These are phyloP conservation scores for Bombus ignitus DNA, from an alignment of 1,140 invertebrate genomes.

Conservation along the genomic window DNA sequence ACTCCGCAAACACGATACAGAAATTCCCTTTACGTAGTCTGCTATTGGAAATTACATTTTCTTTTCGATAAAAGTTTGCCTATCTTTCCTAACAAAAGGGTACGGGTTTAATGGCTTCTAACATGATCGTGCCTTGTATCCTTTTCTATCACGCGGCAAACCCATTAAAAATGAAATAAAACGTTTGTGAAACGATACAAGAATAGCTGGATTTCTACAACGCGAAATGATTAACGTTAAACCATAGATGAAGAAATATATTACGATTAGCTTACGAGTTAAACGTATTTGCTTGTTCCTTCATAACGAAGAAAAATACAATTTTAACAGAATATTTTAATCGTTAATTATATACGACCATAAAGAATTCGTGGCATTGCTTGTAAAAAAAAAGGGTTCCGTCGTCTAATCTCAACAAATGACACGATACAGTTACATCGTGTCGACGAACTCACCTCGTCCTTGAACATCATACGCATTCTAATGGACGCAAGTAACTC, in stretches of 20 bases:
- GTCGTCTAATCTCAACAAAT: neutral
- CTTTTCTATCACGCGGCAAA: neutral
- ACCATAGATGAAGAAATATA: neutral
- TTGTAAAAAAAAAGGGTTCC: neutral
- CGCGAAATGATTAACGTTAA: neutral
- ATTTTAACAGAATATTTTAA: too few relatives aligned
- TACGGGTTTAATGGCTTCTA: neutral
- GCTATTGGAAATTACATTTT: neutral
- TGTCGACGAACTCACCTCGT: conserved; percentile 28
- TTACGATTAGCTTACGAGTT: neutral
- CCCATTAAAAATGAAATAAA: neutral
- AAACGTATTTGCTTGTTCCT: too few relatives aligned
- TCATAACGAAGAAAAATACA: rapidly evolving
- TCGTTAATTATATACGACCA: neutral
- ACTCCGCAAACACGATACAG: neutral
- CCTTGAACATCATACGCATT: conserved; percentile 27
- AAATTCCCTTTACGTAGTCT: neutral
- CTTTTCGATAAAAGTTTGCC: neutral
- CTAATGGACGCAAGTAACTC: conserved; percentile 19
- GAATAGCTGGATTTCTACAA: neutral
- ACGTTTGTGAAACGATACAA: neutral
- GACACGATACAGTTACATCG: neutral
- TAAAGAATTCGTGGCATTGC: neutral
- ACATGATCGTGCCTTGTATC: neutral
- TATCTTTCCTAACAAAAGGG: neutral